Conservation (phyloP, 2,113 vertebrate genomes). For the Colistium nudipinnis region DNA sequence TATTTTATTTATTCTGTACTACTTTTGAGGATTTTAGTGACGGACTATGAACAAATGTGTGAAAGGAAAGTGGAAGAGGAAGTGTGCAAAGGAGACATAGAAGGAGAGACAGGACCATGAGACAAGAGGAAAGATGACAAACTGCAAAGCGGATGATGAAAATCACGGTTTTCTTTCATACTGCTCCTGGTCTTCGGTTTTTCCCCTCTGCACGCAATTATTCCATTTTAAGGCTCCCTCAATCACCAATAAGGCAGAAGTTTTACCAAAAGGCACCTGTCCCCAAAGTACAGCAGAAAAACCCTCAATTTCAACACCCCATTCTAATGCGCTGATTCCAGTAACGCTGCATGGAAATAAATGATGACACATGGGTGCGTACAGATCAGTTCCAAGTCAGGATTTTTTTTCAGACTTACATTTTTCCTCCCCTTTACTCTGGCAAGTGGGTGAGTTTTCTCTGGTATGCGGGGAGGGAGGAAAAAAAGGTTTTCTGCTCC, state of each 20-base stretch:
- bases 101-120: not conserved
- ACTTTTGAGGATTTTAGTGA: too few relatives aligned
- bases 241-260: slow-evolving; percentile 9
- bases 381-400: slow-evolving; percentile 19
- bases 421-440: slow-evolving; percentile 53
- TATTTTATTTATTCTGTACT: too few relatives aligned
- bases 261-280: slow-evolving; percentile 59
- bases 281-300: slow-evolving; percentile 20
- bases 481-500: not conserved
- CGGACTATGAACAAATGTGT: too few relatives aligned
- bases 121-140: slow-evolving; percentile 5
- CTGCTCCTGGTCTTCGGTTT: slow-evolving; percentile 48
- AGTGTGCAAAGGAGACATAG: too few relatives aligned
- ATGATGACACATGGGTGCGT: slow-evolving; percentile 60
- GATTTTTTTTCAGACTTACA: slow-evolving; percentile 10
- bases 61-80: too few relatives aligned
- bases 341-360: slow-evolving; percentile 56
- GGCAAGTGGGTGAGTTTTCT: slow-evolving; percentile 56
- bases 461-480: slow-evolving; percentile 51
- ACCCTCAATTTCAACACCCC: slow-evolving; percentile 37
- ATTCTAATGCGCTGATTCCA: slow-evolving; percentile 41
- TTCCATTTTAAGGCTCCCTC: slow-evolving; percentile 41
- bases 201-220: slow-evolving; percentile 34
- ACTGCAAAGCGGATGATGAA: slow-evolving; percentile 31
- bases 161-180: slow-evolving; percentile 26